These are phyloP conservation scores for Drosophila ohnishii DNA, from an alignment of 1,140 invertebrate genomes.

Conservation along the genomic window DNA sequence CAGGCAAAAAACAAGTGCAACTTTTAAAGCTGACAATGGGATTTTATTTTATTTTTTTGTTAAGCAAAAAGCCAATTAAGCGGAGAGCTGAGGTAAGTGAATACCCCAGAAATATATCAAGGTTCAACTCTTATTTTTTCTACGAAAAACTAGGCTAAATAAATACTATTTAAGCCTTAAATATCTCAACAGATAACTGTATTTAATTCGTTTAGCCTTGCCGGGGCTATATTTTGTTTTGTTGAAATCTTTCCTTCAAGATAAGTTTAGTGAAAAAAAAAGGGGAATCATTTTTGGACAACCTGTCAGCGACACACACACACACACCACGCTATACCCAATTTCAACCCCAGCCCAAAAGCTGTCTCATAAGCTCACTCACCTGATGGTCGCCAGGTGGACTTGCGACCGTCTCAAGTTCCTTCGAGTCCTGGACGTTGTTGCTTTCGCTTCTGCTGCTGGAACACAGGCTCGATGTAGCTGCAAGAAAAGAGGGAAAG, in stretches of 20 bases:
- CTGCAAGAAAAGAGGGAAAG: constrained; percentile 21
- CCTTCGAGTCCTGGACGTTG: constrained; percentile 5
- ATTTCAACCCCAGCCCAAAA: not conserved
- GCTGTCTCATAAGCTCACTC: constrained; percentile 20
- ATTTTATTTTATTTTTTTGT: not conserved
- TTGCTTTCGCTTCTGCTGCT: constrained; percentile 1
- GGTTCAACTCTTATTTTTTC: not conserved
- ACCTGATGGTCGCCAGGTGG: constrained; percentile 28
- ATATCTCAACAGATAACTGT: not conserved
- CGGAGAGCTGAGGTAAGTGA: not conserved
- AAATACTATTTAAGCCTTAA: not conserved
- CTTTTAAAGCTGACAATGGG: constrained; percentile 4
- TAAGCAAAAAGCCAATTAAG: constrained; percentile 3
- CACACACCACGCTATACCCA: not conserved
- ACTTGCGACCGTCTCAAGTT: constrained; percentile 17
- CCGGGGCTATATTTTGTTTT: not conserved
- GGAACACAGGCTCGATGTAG: constrained; percentile 7
- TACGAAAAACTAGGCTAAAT: not conserved
- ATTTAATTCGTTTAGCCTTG: not conserved
- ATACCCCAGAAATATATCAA: not conserved
- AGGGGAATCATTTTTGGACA: not conserved
- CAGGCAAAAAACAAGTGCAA: not conserved
- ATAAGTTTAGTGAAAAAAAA: not conserved
- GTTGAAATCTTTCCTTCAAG: not conserved
- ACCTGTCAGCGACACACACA: constrained; percentile 15